A percentile compares a stretch with the other conserved stretches of the same genome.
These are phyloP conservation scores for Drosophila lacteicornis DNA, from an alignment of 1,140 invertebrate species.

Conservation along the genomic window DNA sequence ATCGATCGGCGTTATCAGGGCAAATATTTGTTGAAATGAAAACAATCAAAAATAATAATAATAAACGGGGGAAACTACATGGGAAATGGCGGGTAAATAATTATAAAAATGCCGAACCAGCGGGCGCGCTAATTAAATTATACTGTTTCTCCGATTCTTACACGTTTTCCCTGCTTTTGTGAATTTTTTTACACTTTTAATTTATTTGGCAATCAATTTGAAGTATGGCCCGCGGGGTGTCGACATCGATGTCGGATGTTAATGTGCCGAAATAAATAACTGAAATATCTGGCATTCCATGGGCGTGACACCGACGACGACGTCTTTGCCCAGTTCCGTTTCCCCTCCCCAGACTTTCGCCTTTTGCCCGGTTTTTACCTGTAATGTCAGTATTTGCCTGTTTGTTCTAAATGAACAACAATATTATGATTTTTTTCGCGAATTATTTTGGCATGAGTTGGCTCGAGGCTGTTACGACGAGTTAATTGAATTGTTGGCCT, in stretches of 20 bases:
- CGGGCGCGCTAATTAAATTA: constrained; percentile 82
- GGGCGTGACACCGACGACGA: constrained; percentile 52
- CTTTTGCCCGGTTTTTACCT: neutral
- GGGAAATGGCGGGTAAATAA: constrained; percentile 72
- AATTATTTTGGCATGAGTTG: constrained; percentile 64
- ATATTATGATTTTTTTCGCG: constrained; percentile 24
- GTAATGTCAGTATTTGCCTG: constrained; percentile 56
- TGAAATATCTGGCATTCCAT: constrained; percentile 71
- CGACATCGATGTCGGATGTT: constrained; percentile 49
- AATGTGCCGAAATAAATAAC: constrained; percentile 81
- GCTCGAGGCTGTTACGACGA: constrained; percentile 21
- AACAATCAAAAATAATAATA: constrained; percentile 20
- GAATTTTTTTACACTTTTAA: constrained; percentile 53
- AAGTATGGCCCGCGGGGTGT: constrained; percentile 47
- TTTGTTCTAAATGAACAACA: constrained; percentile 74
- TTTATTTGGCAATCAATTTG: constrained; percentile 80
- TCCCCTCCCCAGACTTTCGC: constrained; percentile 42
- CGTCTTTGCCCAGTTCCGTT: constrained; percentile 68
- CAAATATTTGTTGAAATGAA: constrained; percentile 54
- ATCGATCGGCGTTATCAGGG: constrained; percentile 43
- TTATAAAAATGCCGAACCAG: constrained; percentile 66
- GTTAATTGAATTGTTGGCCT: constrained; percentile 55
- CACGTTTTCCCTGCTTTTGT: constrained; percentile 28
- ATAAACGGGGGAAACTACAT: constrained; percentile 31
- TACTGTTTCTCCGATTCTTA: constrained; percentile 62